These are phyloP conservation scores for Molothrus aeneus DNA, from an alignment of 2,797 vertebrate genomes.

Conservation along the genomic window DNA sequence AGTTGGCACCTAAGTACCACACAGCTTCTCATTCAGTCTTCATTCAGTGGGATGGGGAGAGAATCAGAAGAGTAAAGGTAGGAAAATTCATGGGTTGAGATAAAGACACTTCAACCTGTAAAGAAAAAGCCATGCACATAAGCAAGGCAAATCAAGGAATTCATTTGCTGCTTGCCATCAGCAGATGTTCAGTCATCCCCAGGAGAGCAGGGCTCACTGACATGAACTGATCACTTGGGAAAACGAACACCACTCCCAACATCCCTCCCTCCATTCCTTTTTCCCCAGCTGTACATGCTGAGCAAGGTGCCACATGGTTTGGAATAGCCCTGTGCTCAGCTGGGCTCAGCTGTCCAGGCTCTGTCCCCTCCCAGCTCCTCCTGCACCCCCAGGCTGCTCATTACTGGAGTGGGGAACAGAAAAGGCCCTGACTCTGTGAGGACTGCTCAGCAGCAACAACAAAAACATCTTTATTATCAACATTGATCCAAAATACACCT, in stretches of 20 bases:
- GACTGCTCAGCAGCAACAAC: background rate
- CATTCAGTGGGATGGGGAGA: too few relatives aligned
- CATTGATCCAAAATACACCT: background rate
- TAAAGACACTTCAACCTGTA: background rate
- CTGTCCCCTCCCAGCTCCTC: background rate
- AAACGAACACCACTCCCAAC: background rate
- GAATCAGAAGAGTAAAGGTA: background rate
- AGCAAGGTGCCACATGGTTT: background rate
- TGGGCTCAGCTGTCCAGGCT: background rate
- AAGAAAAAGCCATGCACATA: background rate
- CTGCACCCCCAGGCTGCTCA: background rate
- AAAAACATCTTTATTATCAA: background rate
- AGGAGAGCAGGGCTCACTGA: background rate
- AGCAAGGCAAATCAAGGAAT: background rate
- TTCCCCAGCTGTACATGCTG: too few relatives aligned
- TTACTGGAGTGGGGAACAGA: background rate
- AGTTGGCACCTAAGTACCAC: background rate
- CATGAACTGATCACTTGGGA: background rate
- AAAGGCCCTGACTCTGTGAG: background rate
- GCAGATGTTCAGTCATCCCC: background rate
- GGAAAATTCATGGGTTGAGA: background rate
- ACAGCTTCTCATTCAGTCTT: background rate
- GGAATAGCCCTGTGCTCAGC: background rate
- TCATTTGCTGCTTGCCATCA: background rate
- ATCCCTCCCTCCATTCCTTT: background rate